These are phyloP conservation scores for Gyrodactylus salaris DNA, from an alignment of 1,140 invertebrate genomes.

Conservation along the genomic window DNA sequence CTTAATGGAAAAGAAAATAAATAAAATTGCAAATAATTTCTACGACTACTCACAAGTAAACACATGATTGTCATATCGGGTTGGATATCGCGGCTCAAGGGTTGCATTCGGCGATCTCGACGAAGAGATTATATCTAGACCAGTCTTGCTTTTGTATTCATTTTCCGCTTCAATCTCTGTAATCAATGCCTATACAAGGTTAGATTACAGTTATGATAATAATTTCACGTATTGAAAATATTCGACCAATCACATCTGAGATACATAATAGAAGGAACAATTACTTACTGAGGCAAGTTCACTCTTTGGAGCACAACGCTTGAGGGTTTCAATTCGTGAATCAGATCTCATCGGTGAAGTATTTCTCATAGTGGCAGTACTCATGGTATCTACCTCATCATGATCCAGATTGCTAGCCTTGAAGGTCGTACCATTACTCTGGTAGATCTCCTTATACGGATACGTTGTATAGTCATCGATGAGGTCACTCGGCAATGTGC, in stretches of 20 bases:
- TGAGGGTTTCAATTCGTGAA: neutral
- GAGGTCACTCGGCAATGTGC: neutral
- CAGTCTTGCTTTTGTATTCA: neutral
- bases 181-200: neutral
- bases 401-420: neutral
- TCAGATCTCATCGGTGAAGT: neutral
- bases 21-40: neutral
- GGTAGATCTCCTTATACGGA: neutral
- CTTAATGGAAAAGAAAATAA: neutral
- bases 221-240: too few species aligned
- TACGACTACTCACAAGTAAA: neutral
- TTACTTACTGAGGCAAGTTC: neutral
- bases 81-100: neutral
- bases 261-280: too few species aligned
- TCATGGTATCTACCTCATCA: neutral
- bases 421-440: neutral
- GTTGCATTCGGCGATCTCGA: slow-evolving; percentile 4
- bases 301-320: neutral
- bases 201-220: too few species aligned
- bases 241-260: too few species aligned
- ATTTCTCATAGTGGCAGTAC: neutral
- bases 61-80: neutral
- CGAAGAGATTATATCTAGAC: neutral
- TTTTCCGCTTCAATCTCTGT: neutral
- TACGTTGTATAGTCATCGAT: neutral